phyloP scores from a whole-genome alignment of 2,113 vertebrate genomes.

The Colius striatus region DNA sequence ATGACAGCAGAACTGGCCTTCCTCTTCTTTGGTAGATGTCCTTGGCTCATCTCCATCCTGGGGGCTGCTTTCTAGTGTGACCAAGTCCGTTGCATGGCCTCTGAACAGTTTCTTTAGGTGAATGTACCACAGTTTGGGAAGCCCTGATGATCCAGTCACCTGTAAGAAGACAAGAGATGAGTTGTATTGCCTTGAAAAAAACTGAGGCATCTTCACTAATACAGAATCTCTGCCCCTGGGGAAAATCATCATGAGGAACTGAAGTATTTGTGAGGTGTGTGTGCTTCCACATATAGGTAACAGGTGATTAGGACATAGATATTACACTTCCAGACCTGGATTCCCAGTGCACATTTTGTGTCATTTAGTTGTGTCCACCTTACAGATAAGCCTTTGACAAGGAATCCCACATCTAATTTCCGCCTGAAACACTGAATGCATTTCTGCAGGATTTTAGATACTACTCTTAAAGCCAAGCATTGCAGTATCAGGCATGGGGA shows the following conservation, averaged over 20 bases:
- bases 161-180: background rate
- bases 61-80: background rate
- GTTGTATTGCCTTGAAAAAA: background rate
- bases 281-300: background rate
- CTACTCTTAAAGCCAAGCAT: background rate
- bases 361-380: background rate
- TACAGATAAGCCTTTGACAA: background rate
- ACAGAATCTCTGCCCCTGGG: background rate
- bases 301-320: background rate
- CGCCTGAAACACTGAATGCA: background rate
- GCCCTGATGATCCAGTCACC: background rate
- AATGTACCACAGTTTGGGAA: background rate
- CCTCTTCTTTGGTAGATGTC: background rate
- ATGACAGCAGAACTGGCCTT: background rate
- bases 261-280: background rate
- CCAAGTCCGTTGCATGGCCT: background rate
- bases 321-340: background rate
- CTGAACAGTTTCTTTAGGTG: background rate
- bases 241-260: background rate
- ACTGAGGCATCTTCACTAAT: background rate
- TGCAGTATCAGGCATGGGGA: background rate
- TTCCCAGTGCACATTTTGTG: background rate
- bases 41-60: background rate
- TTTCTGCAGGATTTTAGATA: background rate
- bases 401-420: background rate